Evolutionary conservation across 1,140 invertebrate genomes (phyloP).

Genomic region (Drosophila biarmipes): DNA sequence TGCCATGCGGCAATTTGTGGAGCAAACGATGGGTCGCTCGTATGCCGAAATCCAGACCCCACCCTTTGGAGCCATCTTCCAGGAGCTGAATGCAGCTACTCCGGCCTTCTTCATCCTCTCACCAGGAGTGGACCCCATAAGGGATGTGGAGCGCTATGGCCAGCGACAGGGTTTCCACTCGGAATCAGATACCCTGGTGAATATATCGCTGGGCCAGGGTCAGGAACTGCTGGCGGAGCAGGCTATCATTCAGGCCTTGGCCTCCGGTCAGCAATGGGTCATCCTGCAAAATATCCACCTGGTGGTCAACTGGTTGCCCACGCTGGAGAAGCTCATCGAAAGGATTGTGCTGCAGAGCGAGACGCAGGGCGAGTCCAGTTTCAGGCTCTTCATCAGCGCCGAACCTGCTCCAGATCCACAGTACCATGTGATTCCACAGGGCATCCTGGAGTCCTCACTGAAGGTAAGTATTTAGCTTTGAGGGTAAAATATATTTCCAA

Average conservation of each 20-base stretch:
- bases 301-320: conserved; percentile 94
- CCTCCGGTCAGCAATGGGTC: conserved; percentile 96
- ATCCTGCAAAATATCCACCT: conserved; percentile 96
- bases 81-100: conserved; percentile 93
- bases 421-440: conserved; percentile 88
- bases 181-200: conserved; percentile 94
- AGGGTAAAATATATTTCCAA: neutral
- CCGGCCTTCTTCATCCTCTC: conserved; percentile 98
- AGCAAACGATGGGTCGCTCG: conserved; percentile 94
- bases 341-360: conserved; percentile 85
- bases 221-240: conserved; percentile 96
- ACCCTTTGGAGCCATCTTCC: conserved; percentile 93
- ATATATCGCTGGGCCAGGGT: conserved; percentile 97
- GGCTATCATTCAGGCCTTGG: conserved; percentile 91
- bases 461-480: conserved; percentile 85
- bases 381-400: conserved; percentile 88
- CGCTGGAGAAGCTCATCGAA: conserved; percentile 94
- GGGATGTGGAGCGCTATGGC: conserved; percentile 93
- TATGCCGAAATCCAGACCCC: conserved; percentile 92
- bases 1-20: conserved; percentile 87
- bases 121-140: conserved; percentile 96
- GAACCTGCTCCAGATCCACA: conserved; percentile 87
- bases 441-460: conserved; percentile 96
- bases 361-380: conserved; percentile 86
- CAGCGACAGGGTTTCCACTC: conserved; percentile 91